Base-by-base conservation (phyloP, 2,888 invertebrate species). In the Bombyx huttoni region DNA sequence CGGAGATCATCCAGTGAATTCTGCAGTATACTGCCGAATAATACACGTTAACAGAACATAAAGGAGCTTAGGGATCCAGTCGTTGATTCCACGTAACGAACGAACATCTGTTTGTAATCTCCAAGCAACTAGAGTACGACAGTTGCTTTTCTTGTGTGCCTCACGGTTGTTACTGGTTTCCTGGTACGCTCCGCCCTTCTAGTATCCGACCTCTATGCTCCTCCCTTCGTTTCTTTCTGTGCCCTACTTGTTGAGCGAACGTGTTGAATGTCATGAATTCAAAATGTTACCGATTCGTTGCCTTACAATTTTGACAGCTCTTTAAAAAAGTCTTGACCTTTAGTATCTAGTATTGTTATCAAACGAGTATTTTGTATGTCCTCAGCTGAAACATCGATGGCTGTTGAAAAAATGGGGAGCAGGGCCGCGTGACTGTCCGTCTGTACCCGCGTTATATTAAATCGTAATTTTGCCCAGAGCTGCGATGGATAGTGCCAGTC, bases 211-310 rank as follows among this genome's bases (percentile, higher is more conserved):
- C 75, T 67, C 60, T 58, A 68, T 70, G 82, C 88, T 84, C 88
- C 86, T 84, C 87, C 87, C 82, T 85, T 73, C 70, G 68, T 64
- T 76, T 81, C 75, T 78, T 79, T 72, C 63, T 70, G 61, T 73
- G 70, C 70, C 74, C 74, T 73, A 79, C 79, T 78, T 80, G 80
- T 79, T 85, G 77, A 84, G 79, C 77, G 70, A 70, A 65, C 68
- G 75, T 67, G 64, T 60, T 73, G 68, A 75, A 74, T 73, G 63
- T 72, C 67, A 70, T 76, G 73, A 81, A 78, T 78, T 72, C 71
- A 72, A 68, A 65, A 67, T 72, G 67, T 53, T 66, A 65, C 24
- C 75, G 77, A 82, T 81, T 81, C 78, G 78, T 73, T 65, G 62
- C 64, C 67, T 69, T 64, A 65, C 35, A 47, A 49, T 48, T 34